Percentiles rank a stretch among this genome's conserved stretches.
Evolutionary conservation across 53 echinoderm and acorn worm species (phyloP).

Genomic region (Henricia sp.): DNA sequence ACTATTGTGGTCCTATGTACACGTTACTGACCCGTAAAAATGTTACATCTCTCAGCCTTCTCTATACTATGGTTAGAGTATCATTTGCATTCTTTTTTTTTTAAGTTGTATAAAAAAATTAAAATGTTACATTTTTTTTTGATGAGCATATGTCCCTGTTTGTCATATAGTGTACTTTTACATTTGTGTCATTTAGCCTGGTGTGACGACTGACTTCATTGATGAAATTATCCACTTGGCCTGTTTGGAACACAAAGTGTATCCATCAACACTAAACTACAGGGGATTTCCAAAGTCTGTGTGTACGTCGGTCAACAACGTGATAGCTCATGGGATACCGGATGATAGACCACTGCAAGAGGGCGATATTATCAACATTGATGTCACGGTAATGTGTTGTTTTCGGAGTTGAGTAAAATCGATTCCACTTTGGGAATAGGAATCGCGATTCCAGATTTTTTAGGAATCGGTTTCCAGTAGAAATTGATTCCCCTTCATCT

Average conservation of each 20-base stretch:
- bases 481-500: background rate
- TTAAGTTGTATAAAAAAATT: background rate
- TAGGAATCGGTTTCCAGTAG: too few species aligned
- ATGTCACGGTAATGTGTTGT: conserved; percentile 80
- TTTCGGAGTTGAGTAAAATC: too few species aligned
- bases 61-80: too few species aligned
- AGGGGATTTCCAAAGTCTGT: conserved; percentile 91
- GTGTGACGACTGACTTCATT: conserved; percentile 91
- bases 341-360: conserved; percentile 85
- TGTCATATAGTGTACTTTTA: background rate
- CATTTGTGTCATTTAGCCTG: conserved; percentile 64
- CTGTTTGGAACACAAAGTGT: conserved; percentile 82
- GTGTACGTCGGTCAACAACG: conserved; percentile 99
- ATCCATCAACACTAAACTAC: conserved; percentile 95
- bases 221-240: conserved; percentile 86
- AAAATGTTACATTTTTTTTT: background rate
- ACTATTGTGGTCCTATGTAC: too few species aligned
- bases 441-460: too few species aligned
- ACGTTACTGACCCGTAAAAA: too few species aligned
- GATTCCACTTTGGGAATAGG: too few species aligned
- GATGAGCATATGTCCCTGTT: background rate
- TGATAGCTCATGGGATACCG: conserved; percentile 95
- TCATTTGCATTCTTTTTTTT: background rate
- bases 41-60: too few species aligned
- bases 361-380: conserved; percentile 92